Evolutionary conservation across 2,113 vertebrate genomes (phyloP).

Genomic region (Gopherus evgoodei): DNA sequence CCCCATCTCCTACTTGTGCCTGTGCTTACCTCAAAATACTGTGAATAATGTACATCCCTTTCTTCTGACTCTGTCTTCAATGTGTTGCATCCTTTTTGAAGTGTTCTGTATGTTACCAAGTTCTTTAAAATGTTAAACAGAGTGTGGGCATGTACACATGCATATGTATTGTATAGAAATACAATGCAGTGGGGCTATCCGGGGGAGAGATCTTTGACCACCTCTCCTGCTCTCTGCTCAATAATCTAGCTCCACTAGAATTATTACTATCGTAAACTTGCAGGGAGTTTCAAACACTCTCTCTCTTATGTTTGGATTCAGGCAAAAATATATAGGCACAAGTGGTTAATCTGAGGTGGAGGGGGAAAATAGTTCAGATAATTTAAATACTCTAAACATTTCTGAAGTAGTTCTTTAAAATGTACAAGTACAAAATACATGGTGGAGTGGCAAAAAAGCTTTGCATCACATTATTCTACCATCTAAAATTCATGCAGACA

Average conservation of each 20-base stretch:
- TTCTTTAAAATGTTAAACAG: background rate
- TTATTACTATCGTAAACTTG: background rate
- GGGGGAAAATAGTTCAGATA: background rate
- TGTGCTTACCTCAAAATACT: background rate
- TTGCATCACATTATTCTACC: background rate
- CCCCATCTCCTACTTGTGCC: background rate
- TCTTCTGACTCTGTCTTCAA: background rate
- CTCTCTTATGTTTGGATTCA: background rate
- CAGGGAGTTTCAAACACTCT: background rate
- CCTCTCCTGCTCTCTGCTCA: background rate
- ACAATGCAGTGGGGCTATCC: accelerated
- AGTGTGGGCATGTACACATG: background rate
- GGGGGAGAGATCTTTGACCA: background rate
- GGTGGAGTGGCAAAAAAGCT: background rate
- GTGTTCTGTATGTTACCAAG: background rate
- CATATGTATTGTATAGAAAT: background rate
- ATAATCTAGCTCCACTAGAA: background rate
- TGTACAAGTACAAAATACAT: background rate
- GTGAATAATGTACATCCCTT: background rate
- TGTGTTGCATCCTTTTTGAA: background rate
- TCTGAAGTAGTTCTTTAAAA: background rate
- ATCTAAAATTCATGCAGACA: background rate
- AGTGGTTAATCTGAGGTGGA: background rate
- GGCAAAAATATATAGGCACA: background rate
- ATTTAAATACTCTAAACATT: background rate